Evolutionary conservation across 2,113 vertebrate genomes (phyloP).

Genomic region (Cariama cristata): DNA sequence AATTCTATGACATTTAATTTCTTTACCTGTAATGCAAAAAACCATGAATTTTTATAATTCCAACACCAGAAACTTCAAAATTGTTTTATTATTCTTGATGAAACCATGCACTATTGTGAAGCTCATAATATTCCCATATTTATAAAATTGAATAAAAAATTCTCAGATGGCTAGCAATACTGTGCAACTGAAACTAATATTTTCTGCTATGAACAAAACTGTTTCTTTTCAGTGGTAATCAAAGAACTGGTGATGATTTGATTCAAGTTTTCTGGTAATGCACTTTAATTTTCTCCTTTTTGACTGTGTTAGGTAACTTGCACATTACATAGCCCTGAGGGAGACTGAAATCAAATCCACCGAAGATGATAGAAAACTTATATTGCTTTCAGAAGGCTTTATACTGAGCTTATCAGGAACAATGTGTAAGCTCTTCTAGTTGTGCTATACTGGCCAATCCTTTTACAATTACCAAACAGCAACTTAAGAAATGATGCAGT

Average conservation of each 20-base stretch:
- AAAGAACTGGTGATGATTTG: neutral
- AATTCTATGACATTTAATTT: neutral
- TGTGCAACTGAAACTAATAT: neutral
- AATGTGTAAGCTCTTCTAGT: neutral
- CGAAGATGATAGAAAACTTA: neutral
- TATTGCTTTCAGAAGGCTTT: neutral
- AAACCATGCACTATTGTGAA: neutral
- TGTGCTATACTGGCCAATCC: neutral
- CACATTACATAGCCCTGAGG: neutral
- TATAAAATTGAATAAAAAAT: neutral
- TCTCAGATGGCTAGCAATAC: neutral
- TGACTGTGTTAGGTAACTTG: neutral
- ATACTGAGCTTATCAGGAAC: neutral
- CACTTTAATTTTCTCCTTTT: neutral
- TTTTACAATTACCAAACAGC: neutral
- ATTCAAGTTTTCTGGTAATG: neutral
- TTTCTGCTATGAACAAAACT: neutral
- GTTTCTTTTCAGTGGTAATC: neutral
- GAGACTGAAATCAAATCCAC: neutral
- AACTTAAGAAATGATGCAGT: neutral
- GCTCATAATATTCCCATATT: neutral
- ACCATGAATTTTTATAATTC: neutral
- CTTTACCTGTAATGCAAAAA: neutral
- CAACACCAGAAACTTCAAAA: neutral
- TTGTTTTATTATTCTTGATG: neutral